phyloP scores from a whole-genome alignment of 2,113 vertebrate species.

The Zapornia atra region DNA sequence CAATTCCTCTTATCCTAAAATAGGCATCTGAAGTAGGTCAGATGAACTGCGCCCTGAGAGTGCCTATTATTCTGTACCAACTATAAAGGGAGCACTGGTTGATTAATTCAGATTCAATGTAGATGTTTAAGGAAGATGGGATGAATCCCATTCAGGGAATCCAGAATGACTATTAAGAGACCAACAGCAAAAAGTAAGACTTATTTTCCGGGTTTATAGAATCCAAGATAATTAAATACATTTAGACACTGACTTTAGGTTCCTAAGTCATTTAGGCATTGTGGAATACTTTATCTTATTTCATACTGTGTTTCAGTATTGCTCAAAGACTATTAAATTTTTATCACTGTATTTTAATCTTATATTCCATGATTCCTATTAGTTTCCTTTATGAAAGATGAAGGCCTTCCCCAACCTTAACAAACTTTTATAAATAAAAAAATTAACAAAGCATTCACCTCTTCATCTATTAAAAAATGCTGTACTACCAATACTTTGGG shows the following conservation, averaged over 20 bases:
- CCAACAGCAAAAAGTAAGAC: background rate
- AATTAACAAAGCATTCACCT: background rate
- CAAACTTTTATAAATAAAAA: conserved; percentile 8
- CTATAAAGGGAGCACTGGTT: conserved; percentile 25
- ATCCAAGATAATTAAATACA: background rate
- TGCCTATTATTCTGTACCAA: conserved; percentile 39
- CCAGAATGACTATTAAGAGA: background rate
- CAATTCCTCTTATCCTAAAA: conserved; percentile 59
- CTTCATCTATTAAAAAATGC: background rate
- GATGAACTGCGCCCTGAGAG: conserved; percentile 38
- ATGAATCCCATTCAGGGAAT: conserved; percentile 40
- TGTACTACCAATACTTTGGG: background rate
- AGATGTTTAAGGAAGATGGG: conserved; percentile 38
- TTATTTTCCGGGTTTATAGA: background rate
- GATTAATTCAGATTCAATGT: conserved; percentile 52
- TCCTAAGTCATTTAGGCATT: background rate
- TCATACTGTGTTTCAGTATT: background rate
- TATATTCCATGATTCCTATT: background rate
- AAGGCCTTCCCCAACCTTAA: background rate
- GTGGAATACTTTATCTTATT: background rate
- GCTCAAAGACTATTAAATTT: background rate
- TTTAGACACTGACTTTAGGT: background rate
- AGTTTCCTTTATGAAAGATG: background rate
- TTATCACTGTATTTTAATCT: background rate
- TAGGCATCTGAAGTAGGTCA: conserved; percentile 64